Base-by-base conservation (phyloP, 2,888 invertebrate genomes). In the Odiellus spinosus region DNA sequence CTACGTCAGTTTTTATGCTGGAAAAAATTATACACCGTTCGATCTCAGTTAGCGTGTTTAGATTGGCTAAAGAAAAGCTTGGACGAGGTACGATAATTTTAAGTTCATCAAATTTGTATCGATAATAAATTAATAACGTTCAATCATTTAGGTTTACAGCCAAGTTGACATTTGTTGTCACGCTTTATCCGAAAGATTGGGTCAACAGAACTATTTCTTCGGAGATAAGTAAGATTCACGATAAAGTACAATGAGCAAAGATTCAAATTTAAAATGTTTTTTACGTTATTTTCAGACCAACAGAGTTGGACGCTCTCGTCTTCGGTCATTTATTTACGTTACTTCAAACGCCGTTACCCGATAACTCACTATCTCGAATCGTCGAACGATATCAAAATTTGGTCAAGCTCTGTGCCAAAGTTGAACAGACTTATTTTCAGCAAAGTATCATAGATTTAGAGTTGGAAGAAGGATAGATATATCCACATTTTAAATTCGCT, bases 241-340 rank as follows among this genome's bases (percentile, higher is more conserved):
- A 6, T 21, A 12, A 44, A 26, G 36, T 44, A 3, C 26, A 38
- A 6, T 44, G 36, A 4, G 26, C 26, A 18, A 12, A 36, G 3
- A 35, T 35, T 14, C 26, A 34, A 34, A 12, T 12, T 34, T 34
- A 34, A 34, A 17, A 20, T 34, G 15, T 40, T 33, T 11, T 39
- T 12, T 12, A 43, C 58, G 51, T 52, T 59, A 26, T 26, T 67
- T 71, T 56, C 71, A 85, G 85, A 45, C 91, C 93, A 1, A 90
- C 90, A 26, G 95, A 96, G 67, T 70, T 95, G 53, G 96, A 98
- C 68, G 95, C 95, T 2, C 69, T 96, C 33, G 85, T 90, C 0
- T 98, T 93, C 72, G 96, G 95, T 0, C 96, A 96, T 68, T 74
- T 96, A n/a, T 96, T 83, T 69, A 84, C 88, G 0, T 80, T 96